Conservation (phyloP, 2,888 invertebrate species). For the Nasonovia ribisnigri region DNA sequence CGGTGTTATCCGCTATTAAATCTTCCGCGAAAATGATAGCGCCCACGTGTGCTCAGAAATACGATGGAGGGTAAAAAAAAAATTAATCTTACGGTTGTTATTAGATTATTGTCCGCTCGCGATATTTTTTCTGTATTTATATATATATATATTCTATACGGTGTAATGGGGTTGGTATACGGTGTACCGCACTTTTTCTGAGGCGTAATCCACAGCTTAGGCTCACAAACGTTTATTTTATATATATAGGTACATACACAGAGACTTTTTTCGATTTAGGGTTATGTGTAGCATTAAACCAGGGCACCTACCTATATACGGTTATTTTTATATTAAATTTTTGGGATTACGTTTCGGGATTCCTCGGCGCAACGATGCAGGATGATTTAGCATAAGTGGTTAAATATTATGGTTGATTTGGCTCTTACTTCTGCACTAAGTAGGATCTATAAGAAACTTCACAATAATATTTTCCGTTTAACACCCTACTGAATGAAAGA, state of each 20-base stretch:
- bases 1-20: conserved; percentile 21
- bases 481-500: not conserved
- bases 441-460: not conserved
- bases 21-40: conserved; percentile 11
- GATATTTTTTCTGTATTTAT: not conserved
- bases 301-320: not conserved
- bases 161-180: not conserved
- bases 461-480: not conserved
- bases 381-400: not conserved
- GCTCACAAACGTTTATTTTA: not conserved
- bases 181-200: not conserved
- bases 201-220: not conserved
- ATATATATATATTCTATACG: not conserved
- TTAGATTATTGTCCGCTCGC: not conserved
- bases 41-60: not conserved
- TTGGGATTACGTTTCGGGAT: not conserved
- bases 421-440: not conserved
- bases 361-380: not conserved
- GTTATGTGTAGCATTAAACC: not conserved
- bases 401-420: not conserved
- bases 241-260: not conserved
- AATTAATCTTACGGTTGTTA: not conserved
- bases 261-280: not conserved
- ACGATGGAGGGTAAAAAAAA: conserved; percentile 20
- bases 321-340: not conserved